Evolutionary conservation across 2,113 vertebrate species (phyloP).

Genomic region (Cheirogaleus medius): DNA sequence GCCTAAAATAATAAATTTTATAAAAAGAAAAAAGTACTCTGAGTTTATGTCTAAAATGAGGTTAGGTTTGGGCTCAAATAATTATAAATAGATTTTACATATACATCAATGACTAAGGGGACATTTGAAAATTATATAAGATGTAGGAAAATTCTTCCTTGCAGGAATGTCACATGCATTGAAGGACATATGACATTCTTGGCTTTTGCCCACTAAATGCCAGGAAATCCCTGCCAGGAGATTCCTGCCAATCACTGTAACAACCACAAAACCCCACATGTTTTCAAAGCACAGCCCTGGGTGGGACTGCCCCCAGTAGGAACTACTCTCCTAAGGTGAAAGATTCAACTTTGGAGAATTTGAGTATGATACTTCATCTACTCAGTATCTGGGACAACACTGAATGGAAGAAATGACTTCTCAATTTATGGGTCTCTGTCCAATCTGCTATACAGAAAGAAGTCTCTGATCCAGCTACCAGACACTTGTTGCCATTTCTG

Average conservation of each 20-base stretch:
- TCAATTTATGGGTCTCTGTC: not conserved
- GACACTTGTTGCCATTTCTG: constrained; percentile 28
- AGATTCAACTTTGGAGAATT: not conserved
- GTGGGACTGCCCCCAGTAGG: not conserved
- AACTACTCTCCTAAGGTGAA: not conserved
- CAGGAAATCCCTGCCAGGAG: constrained; percentile 7
- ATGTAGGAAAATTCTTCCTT: not conserved
- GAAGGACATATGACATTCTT: constrained; percentile 60
- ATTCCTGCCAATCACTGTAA: constrained; percentile 52
- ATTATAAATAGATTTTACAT: constrained; percentile 36
- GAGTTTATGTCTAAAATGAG: constrained; percentile 25
- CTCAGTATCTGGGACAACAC: not conserved
- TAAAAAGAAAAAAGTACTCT: constrained; percentile 15
- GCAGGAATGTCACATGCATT: constrained; percentile 42
- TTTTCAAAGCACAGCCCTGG: constrained; percentile 13
- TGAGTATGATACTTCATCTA: not conserved
- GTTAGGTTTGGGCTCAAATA: not conserved
- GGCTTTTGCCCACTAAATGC: constrained; percentile 42
- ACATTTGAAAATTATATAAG: constrained; percentile 43
- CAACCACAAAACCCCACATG: not conserved
- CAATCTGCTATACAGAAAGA: not conserved
- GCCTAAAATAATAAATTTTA: constrained; percentile 22
- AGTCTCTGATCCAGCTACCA: not conserved
- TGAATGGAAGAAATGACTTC: constrained; percentile 27
- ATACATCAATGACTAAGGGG: not conserved